Base-by-base conservation (phyloP, 2,797 vertebrate genomes). In the Tachyglossus aculeatus region DNA sequence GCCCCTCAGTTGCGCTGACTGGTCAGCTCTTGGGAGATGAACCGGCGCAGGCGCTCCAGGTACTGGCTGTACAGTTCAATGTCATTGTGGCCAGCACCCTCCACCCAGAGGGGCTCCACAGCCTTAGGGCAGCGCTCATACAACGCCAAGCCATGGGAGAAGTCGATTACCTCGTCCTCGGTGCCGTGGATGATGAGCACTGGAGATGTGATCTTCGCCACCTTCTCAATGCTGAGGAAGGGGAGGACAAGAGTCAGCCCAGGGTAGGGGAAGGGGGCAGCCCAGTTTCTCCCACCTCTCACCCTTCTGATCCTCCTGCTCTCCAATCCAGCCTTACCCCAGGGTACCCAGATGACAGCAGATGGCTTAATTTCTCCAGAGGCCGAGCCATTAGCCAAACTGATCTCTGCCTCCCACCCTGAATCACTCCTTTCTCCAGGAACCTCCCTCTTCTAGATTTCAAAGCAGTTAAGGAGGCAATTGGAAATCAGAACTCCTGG, bases 41-140 rank as follows among this genome's bases (percentile, higher is more conserved):
- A 99, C 71, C 95, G 95, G 64, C 97, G 96, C 88, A 99, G 95
- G 80, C 98, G 95, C 89, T 99, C 98, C 90, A 99, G 92, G 91
- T 99, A 99, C 91, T 99, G 97, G 91, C 97, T 99, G 93, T 98
- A 99, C 77, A 99, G 96, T 95, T 99, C 98, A 69, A 99, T 98
- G 92, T 99, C 98, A 71, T 99, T 99, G 94, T 99, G 97, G 13
- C 98, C 98, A 0, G 98, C 98, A 7, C 98, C 98, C 38, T 99
- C 98, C 77, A 99, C 98, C 98, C 98, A 99, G 37, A 99, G 95
- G 0, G 98, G 98, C 93, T 99, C 98, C 90, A 99, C 98, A 0
- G 98, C 97, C 89, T 97, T 98, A 58, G 97, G 96, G 78, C 98
- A 99, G 87, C 97, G 97, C 89, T 99, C 98, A 0, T 96, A 99